Evolutionary conservation across 2,888 invertebrate species (phyloP), one percentile per base, ranked within the genome.

Genomic region (Ectemnius cavifrons): DNA sequence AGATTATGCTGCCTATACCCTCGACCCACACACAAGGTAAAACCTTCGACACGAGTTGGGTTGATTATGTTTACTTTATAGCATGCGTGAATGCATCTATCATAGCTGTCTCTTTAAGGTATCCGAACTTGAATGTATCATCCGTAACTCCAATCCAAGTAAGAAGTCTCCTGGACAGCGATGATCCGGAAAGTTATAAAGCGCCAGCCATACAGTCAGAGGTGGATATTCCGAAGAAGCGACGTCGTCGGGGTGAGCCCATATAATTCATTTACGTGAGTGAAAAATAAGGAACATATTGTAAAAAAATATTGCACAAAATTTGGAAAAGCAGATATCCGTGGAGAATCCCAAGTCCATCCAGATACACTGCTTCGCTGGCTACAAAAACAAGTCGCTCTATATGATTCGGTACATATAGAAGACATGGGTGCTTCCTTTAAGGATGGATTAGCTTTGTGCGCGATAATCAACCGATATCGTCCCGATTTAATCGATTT

Each of bases 401-500:
- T 93, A n/a, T 94, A 94, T 87, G 93, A 93, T 77, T 91, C 92
- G 71, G 90, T 94, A 46, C 91, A 91, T 70, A 92, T 96, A 58
- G 92, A 93, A 59, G 94, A 96, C 89, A 92, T 96, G 85, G 93
- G 93, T n/a, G 92, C 93, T 0, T 95, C 95, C 1, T 95, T 97
- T 91, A 93, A 93, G 89, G 93, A 93, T 88, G 94, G 95, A 75
- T 86, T 95, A 87, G 92, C 94, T 27, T 91, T 96, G 79, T 95
- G 94, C 91, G 95, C 95, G 73, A 94, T 97, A 82, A 93, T 97
- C 80, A 94, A 94, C 86, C 95, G 96, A 78, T 98, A 98, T 92
- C 93, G 98, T 73, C 98, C 98, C 2, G 97, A 98, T 92, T 93
- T 98, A 85, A 92, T 98, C 82, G 96, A 97, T 82, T 94, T 94